Percentiles rank a stretch among this genome's conserved stretches.
These are phyloP conservation scores for Saxicola maurus DNA, from an alignment of 2,797 vertebrate genomes.

Conservation along the genomic window DNA sequence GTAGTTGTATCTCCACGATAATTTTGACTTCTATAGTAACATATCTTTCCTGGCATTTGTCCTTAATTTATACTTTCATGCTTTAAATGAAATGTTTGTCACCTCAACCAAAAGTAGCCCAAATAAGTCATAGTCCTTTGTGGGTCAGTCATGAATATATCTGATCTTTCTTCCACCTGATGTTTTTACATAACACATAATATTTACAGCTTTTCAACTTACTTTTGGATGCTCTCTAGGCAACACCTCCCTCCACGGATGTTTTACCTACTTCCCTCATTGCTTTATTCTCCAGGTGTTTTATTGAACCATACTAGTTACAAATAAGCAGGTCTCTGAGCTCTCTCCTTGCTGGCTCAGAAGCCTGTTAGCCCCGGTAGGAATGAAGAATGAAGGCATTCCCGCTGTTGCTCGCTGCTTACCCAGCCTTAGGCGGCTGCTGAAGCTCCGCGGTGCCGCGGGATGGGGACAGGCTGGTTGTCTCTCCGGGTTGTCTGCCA, in stretches of 20 bases:
- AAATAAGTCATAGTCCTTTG: neutral
- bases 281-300: neutral
- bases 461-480: accelerated
- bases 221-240: neutral
- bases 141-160: neutral
- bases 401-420: accelerated
- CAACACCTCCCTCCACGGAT: neutral
- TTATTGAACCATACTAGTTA: neutral
- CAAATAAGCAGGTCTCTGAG: neutral
- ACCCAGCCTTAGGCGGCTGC: accelerated
- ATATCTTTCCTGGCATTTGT: neutral
- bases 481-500: accelerated
- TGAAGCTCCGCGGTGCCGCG: too few relatives aligned
- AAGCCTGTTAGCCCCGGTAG: accelerated
- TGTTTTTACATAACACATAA: neutral
- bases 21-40: neutral
- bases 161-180: accelerated
- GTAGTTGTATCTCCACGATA: neutral
- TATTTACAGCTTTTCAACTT: neutral
- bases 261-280: neutral
- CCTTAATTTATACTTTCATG: neutral
- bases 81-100: neutral
- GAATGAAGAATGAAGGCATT: accelerated
- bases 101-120: neutral
- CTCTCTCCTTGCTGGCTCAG: neutral